phyloP scores from a whole-genome alignment of 2,888 invertebrate species.

The Notocelia uddmanniana region DNA sequence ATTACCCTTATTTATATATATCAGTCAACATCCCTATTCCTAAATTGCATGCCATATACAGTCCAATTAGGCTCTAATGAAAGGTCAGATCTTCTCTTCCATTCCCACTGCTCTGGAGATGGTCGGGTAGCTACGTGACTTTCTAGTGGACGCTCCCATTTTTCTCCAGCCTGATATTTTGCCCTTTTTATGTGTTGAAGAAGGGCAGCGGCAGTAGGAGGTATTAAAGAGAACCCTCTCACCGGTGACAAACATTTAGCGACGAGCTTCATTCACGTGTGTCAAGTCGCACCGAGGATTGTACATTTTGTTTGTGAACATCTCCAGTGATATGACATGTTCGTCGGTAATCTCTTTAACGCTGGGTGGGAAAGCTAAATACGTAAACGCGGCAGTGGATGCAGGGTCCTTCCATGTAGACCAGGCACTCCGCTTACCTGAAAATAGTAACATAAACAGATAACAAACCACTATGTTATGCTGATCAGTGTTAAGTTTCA shows the following conservation, averaged over 20 bases:
- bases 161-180: no score
- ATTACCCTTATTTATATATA: no score
- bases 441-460: no score
- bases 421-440: no score
- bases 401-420: no score
- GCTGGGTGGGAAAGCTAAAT: no score
- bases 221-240: not conserved
- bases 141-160: not conserved
- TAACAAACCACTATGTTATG: no score
- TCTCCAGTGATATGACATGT: not conserved
- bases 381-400: no score
- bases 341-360: no score
- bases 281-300: not conserved
- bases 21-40: no score
- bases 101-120: not conserved
- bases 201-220: not conserved
- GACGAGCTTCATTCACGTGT: not conserved
- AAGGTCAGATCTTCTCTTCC: not conserved
- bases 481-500: no score
- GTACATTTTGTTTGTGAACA: not conserved
- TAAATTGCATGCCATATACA: no score
- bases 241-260: not conserved
- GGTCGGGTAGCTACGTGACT: not conserved
- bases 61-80: not conserved
- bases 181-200: not conserved